A percentile compares a stretch with the other conserved stretches of the same genome.
These are phyloP conservation scores for Oligia fasciuncula DNA, from an alignment of 2,888 invertebrate species.

Conservation along the genomic window DNA sequence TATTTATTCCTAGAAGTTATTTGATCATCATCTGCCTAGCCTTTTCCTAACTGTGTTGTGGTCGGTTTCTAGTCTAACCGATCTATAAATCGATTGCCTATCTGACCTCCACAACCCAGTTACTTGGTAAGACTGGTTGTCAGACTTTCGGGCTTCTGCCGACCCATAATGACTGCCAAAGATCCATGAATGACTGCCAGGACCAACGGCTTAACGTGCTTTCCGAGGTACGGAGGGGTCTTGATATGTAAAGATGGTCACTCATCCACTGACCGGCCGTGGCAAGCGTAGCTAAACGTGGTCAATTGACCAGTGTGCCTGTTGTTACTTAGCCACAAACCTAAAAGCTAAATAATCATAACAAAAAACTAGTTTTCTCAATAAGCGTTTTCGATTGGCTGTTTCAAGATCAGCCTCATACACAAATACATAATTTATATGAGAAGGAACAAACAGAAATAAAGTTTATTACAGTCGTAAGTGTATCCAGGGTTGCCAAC, in stretches of 20 bases:
- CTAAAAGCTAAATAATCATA: not conserved
- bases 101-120: too few species aligned
- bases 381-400: not conserved
- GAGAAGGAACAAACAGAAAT: constrained; percentile 54
- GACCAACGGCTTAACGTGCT: too few species aligned
- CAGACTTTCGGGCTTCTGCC: too few species aligned
- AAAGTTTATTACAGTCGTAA: constrained; percentile 62
- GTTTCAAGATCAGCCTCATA: constrained; percentile 30
- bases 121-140: too few species aligned
- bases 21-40: not conserved
- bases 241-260: not conserved
- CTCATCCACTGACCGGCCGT: not conserved
- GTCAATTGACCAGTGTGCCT: not conserved
- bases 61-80: too few species aligned
- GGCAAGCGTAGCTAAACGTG: not conserved
- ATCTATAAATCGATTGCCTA: not conserved
- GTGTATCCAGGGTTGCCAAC: constrained; percentile 35
- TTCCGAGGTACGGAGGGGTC: too few species aligned
- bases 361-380: not conserved
- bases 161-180: too few species aligned
- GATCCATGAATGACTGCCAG: too few species aligned
- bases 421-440: constrained; percentile 30
- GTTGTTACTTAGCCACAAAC: not conserved
- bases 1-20: not conserved
- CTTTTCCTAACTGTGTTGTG: too few species aligned